Percentiles rank a stretch among this genome's conserved stretches.
Evolutionary conservation across 2,888 invertebrate genomes (phyloP).

Genomic region (Thera britannica): DNA sequence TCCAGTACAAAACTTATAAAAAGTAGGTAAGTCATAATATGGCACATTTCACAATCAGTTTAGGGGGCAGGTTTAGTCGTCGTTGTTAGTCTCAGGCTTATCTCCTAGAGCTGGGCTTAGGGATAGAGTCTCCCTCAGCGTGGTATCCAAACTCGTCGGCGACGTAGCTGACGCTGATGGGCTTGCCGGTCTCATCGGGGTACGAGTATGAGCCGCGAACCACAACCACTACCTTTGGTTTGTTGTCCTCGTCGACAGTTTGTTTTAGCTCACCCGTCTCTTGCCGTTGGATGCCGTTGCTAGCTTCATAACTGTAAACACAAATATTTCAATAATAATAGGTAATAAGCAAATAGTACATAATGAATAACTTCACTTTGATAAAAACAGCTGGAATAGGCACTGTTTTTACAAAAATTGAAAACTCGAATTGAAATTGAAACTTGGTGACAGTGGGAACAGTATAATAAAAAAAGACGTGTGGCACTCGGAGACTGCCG

Average conservation of each 20-base stretch:
- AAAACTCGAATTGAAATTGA: no score
- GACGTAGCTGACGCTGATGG: constrained; percentile 79
- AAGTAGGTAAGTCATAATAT: no score
- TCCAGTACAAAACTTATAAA: not conserved
- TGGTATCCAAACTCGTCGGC: constrained; percentile 88
- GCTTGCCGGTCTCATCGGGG: constrained; percentile 82
- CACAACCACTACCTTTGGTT: constrained; percentile 81
- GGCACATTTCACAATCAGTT: constrained; percentile 20
- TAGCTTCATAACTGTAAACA: constrained; percentile 70
- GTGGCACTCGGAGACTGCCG: no score
- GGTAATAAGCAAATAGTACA: no score
- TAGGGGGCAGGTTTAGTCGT: constrained; percentile 7
- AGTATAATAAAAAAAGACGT: no score
- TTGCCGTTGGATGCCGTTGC: constrained; percentile 78
- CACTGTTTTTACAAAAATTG: no score
- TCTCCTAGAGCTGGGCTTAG: constrained; percentile 73
- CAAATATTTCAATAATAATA: not conserved
- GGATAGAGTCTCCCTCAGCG: constrained; percentile 86
- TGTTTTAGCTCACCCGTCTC: constrained; percentile 80
- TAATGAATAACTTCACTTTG: no score
- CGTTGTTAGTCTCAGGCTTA: constrained; percentile 40
- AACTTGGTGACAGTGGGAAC: no score
- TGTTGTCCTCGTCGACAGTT: constrained; percentile 83
- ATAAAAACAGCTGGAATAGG: no score
- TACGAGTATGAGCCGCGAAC: constrained; percentile 86